Percentiles rank a stretch among this genome's conserved stretches.
These are phyloP conservation scores for Drosophila gaucha DNA, from an alignment of 2,888 invertebrate genomes.

Conservation along the genomic window DNA sequence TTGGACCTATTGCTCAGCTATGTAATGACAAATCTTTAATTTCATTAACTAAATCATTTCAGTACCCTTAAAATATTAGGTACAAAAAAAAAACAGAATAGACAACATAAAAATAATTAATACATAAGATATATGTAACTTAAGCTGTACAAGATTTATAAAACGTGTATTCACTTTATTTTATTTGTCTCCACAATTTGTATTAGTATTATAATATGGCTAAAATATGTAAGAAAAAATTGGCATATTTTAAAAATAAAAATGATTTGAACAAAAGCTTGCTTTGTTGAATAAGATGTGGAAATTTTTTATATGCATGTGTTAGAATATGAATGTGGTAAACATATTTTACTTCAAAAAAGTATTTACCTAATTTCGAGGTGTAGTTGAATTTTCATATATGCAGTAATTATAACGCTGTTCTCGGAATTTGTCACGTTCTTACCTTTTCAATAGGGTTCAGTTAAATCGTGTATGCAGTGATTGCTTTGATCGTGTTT, in stretches of 20 bases:
- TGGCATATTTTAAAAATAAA: constrained; percentile 52
- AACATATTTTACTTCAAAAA: too few species aligned
- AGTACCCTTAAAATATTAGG: constrained; percentile 25
- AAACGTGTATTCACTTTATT: constrained; percentile 34
- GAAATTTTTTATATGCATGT: too few species aligned
- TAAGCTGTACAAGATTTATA: constrained; percentile 29
- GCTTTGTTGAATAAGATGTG: too few species aligned
- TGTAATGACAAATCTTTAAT: constrained; percentile 42
- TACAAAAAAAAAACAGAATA: constrained; percentile 21
- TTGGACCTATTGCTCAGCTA: constrained; percentile 10
- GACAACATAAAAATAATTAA: constrained; percentile 17
- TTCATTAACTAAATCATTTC: constrained; percentile 10
- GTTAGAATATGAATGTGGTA: too few species aligned
- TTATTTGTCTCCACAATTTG: constrained; percentile 38
- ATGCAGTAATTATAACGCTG: too few species aligned
- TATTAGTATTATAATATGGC: constrained; percentile 23
- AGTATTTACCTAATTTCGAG: too few species aligned
- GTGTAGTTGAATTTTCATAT: too few species aligned
- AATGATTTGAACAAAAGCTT: constrained; percentile 21
- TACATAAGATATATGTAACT: constrained; percentile 42
- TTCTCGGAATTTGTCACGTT: too few species aligned
- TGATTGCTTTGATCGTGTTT: too few species aligned
- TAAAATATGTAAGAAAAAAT: constrained; percentile 33
- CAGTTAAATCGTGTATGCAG: too few species aligned
- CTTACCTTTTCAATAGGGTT: too few species aligned